These are phyloP conservation scores for Cossypha caffra DNA, from an alignment of 2,797 vertebrate genomes.

Conservation along the genomic window DNA sequence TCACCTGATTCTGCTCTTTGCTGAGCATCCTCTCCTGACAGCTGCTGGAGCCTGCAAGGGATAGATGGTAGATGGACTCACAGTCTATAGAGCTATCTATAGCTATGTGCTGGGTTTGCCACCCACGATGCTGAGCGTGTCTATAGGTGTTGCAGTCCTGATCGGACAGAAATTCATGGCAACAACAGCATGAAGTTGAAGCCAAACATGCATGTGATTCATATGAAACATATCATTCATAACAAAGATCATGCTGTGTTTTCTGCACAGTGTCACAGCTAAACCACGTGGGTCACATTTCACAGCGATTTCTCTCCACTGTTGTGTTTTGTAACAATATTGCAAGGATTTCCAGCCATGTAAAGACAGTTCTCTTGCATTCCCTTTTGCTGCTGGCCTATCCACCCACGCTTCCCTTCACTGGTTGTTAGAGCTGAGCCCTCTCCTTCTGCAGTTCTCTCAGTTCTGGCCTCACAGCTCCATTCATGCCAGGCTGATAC, in stretches of 20 bases:
- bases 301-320: background rate
- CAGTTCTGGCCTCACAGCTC: background rate
- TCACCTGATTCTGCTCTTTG: background rate
- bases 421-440: background rate
- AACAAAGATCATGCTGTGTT: background rate
- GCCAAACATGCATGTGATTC: background rate
- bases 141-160: background rate
- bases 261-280: background rate
- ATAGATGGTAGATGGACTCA: background rate
- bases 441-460: background rate
- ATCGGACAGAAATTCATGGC: background rate
- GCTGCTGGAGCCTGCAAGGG: background rate
- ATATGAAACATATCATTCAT: too few relatives aligned
- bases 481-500: background rate
- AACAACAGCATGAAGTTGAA: background rate
- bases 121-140: accelerated
- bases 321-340: background rate
- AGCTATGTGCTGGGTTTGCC: background rate
- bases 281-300: background rate
- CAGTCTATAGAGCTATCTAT: background rate
- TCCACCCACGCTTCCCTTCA: background rate
- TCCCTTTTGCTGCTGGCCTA: background rate
- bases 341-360: background rate
- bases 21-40: background rate
- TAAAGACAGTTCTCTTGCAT: background rate